Evolutionary conservation across 1,140 invertebrate genomes (phyloP), one percentile per base, ranked within the genome.

Genomic region (Drosophila kepulauana): DNA sequence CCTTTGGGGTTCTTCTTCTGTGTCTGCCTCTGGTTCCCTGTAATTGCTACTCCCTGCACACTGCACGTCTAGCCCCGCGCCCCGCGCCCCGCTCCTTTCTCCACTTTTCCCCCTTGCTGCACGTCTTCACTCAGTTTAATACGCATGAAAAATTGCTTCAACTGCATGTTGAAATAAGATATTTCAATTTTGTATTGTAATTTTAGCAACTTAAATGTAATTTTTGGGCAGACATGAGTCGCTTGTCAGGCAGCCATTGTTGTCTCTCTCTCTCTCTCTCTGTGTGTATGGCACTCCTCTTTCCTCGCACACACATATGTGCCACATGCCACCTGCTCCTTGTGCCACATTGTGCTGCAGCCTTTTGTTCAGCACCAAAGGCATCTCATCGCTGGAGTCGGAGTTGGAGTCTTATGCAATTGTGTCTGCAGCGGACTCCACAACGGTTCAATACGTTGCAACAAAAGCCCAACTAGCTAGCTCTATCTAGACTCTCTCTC

Each of bases 171-270:
- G 84, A 78, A 89, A 88, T 88, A 74, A 88, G 81, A 88, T 88
- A 88, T 88, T 88, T 89, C 81, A 88, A 88, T 88, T 89, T 88
- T 68, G 78, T 79, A 81, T 82, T 86, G 82, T 86, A 86, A 86
- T 87, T 86, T 86, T 76, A 82, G 72, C 76, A 87, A 85, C 67
- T 82, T 82, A 71, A 82, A 86, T 85, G 81, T 79, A 87, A 87
- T 87, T 86, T 87, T 79, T 87, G 82, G 41, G 41, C 65, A 87
- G 66, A 82, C 77, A 86, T 69, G 71, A 67, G 75, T 67, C 67
- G 75, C 63, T 74, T 67, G 70, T 66, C 70, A 59, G 52, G 3
- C 48, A 25, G 45, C 63, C 67, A 72, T 82, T 79, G 35, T 38
- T 38, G 35, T 38, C 7, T 38, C 7, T 8, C 8, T 8, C 35